Evolutionary conservation across 2,888 invertebrate genomes (phyloP).

Genomic region (Chamaedrilus cognettii): DNA sequence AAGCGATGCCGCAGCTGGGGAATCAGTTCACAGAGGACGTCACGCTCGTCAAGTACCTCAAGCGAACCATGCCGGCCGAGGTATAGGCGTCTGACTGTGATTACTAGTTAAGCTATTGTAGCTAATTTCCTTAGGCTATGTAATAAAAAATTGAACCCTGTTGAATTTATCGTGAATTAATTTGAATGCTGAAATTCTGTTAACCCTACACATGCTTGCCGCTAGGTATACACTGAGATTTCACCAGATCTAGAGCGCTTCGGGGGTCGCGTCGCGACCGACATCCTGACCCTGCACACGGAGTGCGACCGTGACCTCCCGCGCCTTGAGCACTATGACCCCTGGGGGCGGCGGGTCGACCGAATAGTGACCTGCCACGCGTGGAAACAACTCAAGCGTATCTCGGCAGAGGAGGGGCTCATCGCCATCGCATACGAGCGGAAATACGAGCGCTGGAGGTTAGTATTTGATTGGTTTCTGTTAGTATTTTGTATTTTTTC

Average conservation of each 20-base stretch:
- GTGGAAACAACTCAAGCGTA: slow-evolving; percentile 63
- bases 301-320: slow-evolving; percentile 63
- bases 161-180: too few relatives aligned
- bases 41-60: slow-evolving; percentile 55
- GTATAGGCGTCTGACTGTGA: slow-evolving; percentile 39
- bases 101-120: slow-evolving; percentile 1
- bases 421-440: slow-evolving; percentile 63
- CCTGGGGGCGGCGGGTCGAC: slow-evolving; percentile 64
- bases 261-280: slow-evolving; percentile 62
- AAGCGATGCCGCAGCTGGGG: slow-evolving; percentile 55
- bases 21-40: slow-evolving; percentile 60
- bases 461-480: background rate
- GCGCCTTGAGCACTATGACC: slow-evolving; percentile 60
- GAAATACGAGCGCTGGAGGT: slow-evolving; percentile 57
- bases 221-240: slow-evolving; percentile 29
- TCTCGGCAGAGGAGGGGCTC: slow-evolving; percentile 65
- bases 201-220: too few relatives aligned
- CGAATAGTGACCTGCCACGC: slow-evolving; percentile 62
- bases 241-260: slow-evolving; percentile 60
- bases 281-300: slow-evolving; percentile 60
- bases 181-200: too few relatives aligned
- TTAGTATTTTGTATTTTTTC: too few relatives aligned
- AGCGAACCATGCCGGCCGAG: slow-evolving; percentile 54
- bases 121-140: too few relatives aligned
- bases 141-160: too few relatives aligned